Percentiles rank a stretch among this genome's conserved stretches.
Evolutionary conservation across 2,888 invertebrate genomes (phyloP).

Genomic region (Thymelicus lineola): DNA sequence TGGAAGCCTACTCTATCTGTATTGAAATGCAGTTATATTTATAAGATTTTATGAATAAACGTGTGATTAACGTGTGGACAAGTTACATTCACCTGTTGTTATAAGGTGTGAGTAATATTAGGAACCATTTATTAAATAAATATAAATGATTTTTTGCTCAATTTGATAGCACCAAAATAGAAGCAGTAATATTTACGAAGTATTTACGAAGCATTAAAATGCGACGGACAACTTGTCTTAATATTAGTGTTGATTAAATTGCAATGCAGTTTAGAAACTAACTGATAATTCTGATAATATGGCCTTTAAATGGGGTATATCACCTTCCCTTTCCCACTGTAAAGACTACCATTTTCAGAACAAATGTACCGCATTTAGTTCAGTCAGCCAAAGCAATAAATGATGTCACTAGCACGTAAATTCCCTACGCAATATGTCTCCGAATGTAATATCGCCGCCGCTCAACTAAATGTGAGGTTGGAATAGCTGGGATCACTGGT

Average conservation of each 20-base stretch:
- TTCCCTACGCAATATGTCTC: not conserved
- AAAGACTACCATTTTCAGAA: not conserved
- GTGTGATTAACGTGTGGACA: not conserved
- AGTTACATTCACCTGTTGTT: too few relatives aligned
- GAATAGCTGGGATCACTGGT: too few relatives aligned
- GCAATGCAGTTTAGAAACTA: too few relatives aligned
- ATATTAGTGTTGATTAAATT: too few relatives aligned
- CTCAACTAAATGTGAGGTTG: not conserved
- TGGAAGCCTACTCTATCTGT: constrained; percentile 6
- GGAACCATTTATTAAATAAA: too few relatives aligned
- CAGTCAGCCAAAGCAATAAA: not conserved
- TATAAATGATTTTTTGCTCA: too few relatives aligned
- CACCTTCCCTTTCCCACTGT: too few relatives aligned
- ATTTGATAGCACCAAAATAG: too few relatives aligned
- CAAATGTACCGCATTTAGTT: not conserved
- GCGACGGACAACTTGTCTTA: too few relatives aligned
- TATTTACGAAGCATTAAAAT: too few relatives aligned
- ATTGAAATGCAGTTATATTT: not conserved
- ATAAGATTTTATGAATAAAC: not conserved
- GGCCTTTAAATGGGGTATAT: not conserved
- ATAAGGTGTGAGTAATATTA: too few relatives aligned
- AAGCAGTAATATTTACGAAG: too few relatives aligned
- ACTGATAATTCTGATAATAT: not conserved
- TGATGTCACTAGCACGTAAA: constrained; percentile 1
- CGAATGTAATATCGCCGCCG: not conserved